Percentiles rank a stretch among this genome's conserved stretches.
Evolutionary conservation across 1,140 invertebrate species (phyloP).

Genomic region (Eciton burchellii): DNA sequence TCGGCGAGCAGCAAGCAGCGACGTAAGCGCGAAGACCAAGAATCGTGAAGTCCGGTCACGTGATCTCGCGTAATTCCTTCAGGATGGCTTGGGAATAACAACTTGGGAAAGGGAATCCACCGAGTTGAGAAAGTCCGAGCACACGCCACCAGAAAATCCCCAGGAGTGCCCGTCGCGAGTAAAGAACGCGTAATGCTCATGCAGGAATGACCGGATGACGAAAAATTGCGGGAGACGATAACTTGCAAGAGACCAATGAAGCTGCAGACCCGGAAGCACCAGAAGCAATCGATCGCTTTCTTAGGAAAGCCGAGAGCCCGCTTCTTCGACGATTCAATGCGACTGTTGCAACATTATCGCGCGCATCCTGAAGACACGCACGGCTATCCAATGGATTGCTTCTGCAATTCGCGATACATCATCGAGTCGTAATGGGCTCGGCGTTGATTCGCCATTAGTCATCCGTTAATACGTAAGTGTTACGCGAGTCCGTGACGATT

Average conservation of each 20-base stretch:
- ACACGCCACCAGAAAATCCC: neutral
- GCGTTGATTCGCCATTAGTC: slow-evolving; percentile 31
- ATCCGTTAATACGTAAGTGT: neutral
- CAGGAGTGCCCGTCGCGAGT: neutral
- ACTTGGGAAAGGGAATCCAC: neutral
- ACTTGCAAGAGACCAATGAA: slow-evolving; percentile 5
- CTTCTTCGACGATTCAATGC: neutral
- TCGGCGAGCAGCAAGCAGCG: slow-evolving; percentile 1
- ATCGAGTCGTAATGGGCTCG: neutral
- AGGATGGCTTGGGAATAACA: neutral
- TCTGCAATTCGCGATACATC: slow-evolving; percentile 27
- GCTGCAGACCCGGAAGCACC: neutral
- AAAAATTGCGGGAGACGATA: neutral
- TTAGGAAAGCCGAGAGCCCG: neutral
- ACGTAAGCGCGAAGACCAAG: slow-evolving; percentile 11
- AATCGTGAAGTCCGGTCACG: slow-evolving; percentile 18
- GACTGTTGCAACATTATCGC: slow-evolving; percentile 1
- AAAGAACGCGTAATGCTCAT: slow-evolving; percentile 5
- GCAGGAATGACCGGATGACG: neutral
- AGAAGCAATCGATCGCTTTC: neutral
- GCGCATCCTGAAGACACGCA: neutral
- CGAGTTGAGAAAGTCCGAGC: slow-evolving; percentile 7
- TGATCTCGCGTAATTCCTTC: slow-evolving; percentile 14
- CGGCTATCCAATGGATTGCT: neutral
- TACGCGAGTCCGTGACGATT: neutral